Evolutionary conservation across 2,888 invertebrate genomes (phyloP), one percentile per base, ranked within the genome.

Genomic region (Brachypalpus laphriformis): DNA sequence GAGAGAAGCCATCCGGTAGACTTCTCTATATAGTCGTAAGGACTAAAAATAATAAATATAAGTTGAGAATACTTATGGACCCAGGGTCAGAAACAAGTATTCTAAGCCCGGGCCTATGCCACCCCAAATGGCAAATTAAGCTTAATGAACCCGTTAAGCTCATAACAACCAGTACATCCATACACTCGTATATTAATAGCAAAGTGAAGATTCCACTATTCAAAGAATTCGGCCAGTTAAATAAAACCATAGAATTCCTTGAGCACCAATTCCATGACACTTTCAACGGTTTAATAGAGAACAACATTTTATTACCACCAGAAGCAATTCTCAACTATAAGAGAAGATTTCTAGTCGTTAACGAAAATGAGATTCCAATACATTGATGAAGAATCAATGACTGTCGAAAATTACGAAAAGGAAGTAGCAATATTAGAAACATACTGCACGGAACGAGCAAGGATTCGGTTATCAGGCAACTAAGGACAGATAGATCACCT

Each of bases 81-180:
- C 11, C 80, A 3, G 82, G 78, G 0, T 70, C 78, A n/a, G 78
- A 74, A 3, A 76, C 61, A 14, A 85, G 75, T 11, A 63, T 71
- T 22, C 37, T 76, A 20, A 82, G 71, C 31, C 16, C 54, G 0
- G 75, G 78, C 0, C 34, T 78, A 4, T 83, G 63, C 31, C 63
- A 78, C 18, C 78, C 83, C 4, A 83, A 74, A 42, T 83, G 70
- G 40, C 49, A 63, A 63, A 51, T 7, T 0, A 14, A 75, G 5
- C 5, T 74, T 22, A 65, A 47, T 1, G 37, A 37, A n/a, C 40
- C 40, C 8, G 28, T 80, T 16, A 47, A 65, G 28, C 28, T 74
- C 7, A 37, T 42, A 65, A 80, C 20, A 16, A 59, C 59, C 11
- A 59, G 59, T n/a, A n/a, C n/a, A n/a, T n/a, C n/a, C 40, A 16